Percentiles rank a stretch among this genome's conserved stretches.
These are phyloP conservation scores for Myoxocephalus aenaeus DNA, from an alignment of 2,797 vertebrate genomes.

Conservation along the genomic window DNA sequence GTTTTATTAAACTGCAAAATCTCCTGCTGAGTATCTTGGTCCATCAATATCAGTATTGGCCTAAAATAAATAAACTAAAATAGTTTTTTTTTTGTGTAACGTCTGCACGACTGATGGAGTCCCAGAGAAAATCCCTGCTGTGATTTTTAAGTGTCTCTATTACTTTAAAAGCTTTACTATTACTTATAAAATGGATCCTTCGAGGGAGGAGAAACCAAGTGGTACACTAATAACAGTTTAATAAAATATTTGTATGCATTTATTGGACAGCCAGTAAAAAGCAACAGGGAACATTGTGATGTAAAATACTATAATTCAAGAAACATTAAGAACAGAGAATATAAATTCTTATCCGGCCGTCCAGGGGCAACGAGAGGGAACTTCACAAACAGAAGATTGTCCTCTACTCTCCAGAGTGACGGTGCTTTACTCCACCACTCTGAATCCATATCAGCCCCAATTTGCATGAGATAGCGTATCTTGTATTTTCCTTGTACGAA, in stretches of 20 bases:
- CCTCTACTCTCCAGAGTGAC: constrained; percentile 39
- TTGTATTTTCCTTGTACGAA: background rate
- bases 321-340: background rate
- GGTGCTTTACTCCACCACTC: constrained; percentile 27
- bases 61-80: background rate
- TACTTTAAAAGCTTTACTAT: background rate
- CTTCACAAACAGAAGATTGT: background rate
- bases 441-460: too few species aligned
- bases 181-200: background rate
- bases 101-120: background rate
- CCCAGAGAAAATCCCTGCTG: background rate
- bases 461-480: background rate
- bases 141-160: too few species aligned
- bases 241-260: background rate
- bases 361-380: background rate
- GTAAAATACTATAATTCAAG: background rate
- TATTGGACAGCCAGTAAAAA: background rate
- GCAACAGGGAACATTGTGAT: background rate
- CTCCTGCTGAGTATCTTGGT: background rate
- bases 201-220: background rate
- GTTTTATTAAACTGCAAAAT: background rate
- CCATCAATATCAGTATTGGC: background rate
- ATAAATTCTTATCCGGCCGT: background rate
- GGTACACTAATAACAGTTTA: background rate
- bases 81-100: too few species aligned